These are phyloP conservation scores for Habroteleia sp. DNA, from an alignment of 2,888 invertebrate species.

Conservation along the genomic window DNA sequence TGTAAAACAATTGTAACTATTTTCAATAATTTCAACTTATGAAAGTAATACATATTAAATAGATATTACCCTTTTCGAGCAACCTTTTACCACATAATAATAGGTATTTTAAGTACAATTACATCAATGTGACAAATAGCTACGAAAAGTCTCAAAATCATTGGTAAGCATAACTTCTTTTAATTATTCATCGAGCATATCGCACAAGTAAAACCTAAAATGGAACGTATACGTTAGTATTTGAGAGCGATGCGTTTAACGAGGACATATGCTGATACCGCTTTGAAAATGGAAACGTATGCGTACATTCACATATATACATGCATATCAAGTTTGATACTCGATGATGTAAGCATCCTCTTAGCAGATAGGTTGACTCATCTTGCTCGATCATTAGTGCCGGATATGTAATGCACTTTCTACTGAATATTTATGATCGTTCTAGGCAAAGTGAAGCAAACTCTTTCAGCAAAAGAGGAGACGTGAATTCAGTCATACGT, in stretches of 20 bases:
- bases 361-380: constrained; percentile 48
- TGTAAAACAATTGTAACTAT: no score
- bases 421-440: constrained; percentile 53
- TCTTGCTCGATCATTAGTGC: constrained; percentile 55
- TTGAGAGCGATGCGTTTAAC: constrained; percentile 35
- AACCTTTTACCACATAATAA: no score
- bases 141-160: constrained; percentile 1
- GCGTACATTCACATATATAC: constrained; percentile 19
- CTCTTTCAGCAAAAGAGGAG: no score
- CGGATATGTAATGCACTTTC: constrained; percentile 24
- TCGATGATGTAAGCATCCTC: constrained; percentile 51
- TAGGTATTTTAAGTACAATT: no score
- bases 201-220: constrained; percentile 33
- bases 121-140: no score
- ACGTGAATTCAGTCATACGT: no score
- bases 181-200: constrained; percentile 32
- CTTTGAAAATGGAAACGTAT: constrained; percentile 54
- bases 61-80: no score
- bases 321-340: constrained; percentile 51
- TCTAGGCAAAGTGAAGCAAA: no score
- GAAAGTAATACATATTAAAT: no score
- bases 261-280: constrained; percentile 56
- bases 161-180: constrained; percentile 8
- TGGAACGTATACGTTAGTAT: constrained; percentile 23
- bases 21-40: no score